A percentile compares a stretch with the other conserved stretches of the same genome.
These are phyloP conservation scores for Bombus superbus DNA, from an alignment of 1,140 invertebrate species.

Conservation along the genomic window DNA sequence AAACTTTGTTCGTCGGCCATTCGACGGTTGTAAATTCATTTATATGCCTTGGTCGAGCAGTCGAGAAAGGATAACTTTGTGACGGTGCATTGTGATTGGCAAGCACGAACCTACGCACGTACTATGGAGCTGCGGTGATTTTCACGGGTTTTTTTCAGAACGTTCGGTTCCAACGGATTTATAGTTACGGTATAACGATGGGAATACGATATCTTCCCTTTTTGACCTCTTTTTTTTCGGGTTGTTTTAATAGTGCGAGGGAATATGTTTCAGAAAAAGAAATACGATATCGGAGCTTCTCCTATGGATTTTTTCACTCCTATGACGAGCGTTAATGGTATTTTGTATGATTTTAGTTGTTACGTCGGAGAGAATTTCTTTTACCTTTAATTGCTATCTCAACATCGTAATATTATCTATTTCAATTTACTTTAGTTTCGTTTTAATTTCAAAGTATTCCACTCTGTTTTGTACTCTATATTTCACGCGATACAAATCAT, in stretches of 20 bases:
- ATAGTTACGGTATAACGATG: neutral
- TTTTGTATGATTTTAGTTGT: neutral
- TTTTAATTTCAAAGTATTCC: neutral
- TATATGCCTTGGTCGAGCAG: neutral
- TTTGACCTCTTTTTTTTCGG: neutral
- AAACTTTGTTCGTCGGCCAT: conserved; percentile 28
- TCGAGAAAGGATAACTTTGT: neutral
- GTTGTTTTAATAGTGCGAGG: neutral
- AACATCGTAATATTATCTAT: too few species aligned
- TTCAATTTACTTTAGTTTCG: neutral
- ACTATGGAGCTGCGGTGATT: neutral
- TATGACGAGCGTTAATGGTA: neutral
- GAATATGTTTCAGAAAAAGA: neutral
- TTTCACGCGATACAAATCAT: neutral
- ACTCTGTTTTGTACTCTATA: neutral
- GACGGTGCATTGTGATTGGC: neutral
- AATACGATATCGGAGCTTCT: neutral
- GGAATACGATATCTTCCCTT: neutral
- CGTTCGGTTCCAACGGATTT: neutral
- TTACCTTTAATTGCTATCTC: neutral
- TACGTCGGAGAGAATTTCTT: neutral
- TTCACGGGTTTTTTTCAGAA: neutral
- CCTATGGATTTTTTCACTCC: neutral
- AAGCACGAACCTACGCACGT: neutral
- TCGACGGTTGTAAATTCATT: conserved; percentile 35